These are phyloP conservation scores for Chloroclystis v-ata DNA, from an alignment of 2,888 invertebrate species.

Conservation along the genomic window DNA sequence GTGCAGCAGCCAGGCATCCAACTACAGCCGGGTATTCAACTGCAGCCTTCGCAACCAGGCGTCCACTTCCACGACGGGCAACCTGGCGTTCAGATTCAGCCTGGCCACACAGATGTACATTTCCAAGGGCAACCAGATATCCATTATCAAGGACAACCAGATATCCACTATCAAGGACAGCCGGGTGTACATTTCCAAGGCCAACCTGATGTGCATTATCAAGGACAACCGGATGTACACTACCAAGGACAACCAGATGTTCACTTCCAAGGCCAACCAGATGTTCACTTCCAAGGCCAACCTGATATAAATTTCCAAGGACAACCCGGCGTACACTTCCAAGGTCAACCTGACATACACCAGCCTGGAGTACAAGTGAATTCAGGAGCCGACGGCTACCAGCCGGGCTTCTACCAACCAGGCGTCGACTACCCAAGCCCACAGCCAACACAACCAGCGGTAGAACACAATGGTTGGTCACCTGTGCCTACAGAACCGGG, in stretches of 20 bases:
- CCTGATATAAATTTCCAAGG: slow-evolving; percentile 32
- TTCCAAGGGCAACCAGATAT: slow-evolving; percentile 20
- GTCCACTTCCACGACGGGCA: slow-evolving; percentile 32
- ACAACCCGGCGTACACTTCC: slow-evolving; percentile 17
- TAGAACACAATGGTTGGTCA: slow-evolving; percentile 68
- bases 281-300: slow-evolving; percentile 22
- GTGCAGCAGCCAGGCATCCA: slow-evolving; percentile 11
- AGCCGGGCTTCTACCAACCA: slow-evolving; percentile 15
- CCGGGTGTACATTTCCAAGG: slow-evolving; percentile 25
- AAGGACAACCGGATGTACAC: slow-evolving; percentile 24
- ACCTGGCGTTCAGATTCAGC: slow-evolving; percentile 36
- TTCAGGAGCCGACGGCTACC: slow-evolving; percentile 10
- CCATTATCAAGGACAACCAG: slow-evolving; percentile 25
- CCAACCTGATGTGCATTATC: slow-evolving; percentile 23
- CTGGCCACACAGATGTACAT: slow-evolving; percentile 34
- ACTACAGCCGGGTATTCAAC: slow-evolving; percentile 16
- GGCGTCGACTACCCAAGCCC: slow-evolving; percentile 23
- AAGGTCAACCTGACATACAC: slow-evolving; percentile 30
- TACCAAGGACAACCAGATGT: slow-evolving; percentile 25
- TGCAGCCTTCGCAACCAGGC: slow-evolving; percentile 27
- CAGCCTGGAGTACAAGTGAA: slow-evolving; percentile 13
- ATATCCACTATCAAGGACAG: slow-evolving; percentile 21
- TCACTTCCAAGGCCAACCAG: slow-evolving; percentile 24
- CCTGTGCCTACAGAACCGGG: slow-evolving; percentile 53
- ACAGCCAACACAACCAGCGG: slow-evolving; percentile 39